Evolutionary conservation across 2,113 vertebrate species (phyloP), one percentile per base, ranked within the genome.

Genomic region (Lepisosteus oculatus): DNA sequence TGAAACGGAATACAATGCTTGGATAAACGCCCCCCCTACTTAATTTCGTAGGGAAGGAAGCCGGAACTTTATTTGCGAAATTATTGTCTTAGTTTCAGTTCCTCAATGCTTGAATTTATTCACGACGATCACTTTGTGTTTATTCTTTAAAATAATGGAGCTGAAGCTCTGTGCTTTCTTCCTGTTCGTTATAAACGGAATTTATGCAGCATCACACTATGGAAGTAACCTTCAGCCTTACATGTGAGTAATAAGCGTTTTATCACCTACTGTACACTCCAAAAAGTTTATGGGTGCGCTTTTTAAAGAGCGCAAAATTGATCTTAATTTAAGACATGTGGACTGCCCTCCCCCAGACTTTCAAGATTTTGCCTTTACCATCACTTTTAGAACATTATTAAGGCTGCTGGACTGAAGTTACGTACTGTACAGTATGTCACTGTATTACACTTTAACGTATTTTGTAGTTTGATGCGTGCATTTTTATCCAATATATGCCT

Each of bases 211-310:
- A 15, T 80, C 87, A 42, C 79, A 70, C 47, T 70, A 86, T 73
- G 90, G 77, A 55, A 82, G 4, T 72, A 81, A 81, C 43, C 89
- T 97, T 4, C 91, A 91, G 61, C 85, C 93, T 0, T 81, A 90
- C 45, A 95, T 96, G 96, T 98, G 84, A 98, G 96, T 96, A 85
- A 77, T 55, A 4, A 11, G 7, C 0, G 56, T 8, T 55, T 1
- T 54, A 65, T 3, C 64, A 8, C 43, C 41, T 29, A 29, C 29
- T 29, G 29, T 29, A 29, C 29, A 29, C 29, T 29, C 29, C 29
- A 29, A 29, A 29, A 29, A 29, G 29, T 29, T 29, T 29, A 29
- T 29, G 29, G 29, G 29, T 29, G 29, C 29, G 29, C 29, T 29
- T 29, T 29, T 2, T 29, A 29, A 29, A 29, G 29, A 29, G 29